These are phyloP conservation scores for Platalea minor DNA, from an alignment of 2,797 vertebrate species.

Conservation along the genomic window DNA sequence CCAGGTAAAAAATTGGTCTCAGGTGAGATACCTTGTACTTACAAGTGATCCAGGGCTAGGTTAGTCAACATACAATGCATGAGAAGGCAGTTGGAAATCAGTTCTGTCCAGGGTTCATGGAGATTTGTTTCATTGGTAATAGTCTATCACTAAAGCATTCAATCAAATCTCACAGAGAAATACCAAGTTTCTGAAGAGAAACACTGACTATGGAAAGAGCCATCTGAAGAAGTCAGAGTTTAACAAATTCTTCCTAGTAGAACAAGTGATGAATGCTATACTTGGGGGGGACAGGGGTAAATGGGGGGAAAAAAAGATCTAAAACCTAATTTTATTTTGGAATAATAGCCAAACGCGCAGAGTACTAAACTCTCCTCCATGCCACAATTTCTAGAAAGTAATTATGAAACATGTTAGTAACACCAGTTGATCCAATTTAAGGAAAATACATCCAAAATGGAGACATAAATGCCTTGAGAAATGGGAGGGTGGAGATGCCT, in stretches of 20 bases:
- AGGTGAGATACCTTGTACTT: not conserved
- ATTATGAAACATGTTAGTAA: not conserved
- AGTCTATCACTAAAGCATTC: not conserved
- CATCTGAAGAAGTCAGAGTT: not conserved
- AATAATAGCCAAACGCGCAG: not conserved
- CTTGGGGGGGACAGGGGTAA: not conserved
- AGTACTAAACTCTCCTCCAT: not conserved
- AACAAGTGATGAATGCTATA: not conserved
- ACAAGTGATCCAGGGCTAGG: not conserved
- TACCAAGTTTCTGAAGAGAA: not conserved
- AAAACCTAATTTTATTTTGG: not conserved
- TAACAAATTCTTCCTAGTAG: not conserved
- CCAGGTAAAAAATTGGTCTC: not conserved
- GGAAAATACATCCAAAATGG: not conserved
- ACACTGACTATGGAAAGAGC: not conserved
- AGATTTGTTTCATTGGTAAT: not conserved
- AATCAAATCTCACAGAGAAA: not conserved
- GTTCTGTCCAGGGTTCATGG: not conserved
- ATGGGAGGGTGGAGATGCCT: not conserved
- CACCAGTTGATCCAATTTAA: not conserved
- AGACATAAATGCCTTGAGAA: not conserved
- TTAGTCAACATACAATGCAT: accelerated
- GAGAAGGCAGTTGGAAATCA: not conserved
- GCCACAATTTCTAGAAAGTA: not conserved
- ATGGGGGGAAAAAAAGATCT: not conserved